Evolutionary conservation across 2,113 vertebrate species (phyloP), one percentile per base, ranked within the genome.

Genomic region (Campylomormyrus numenius): DNA sequence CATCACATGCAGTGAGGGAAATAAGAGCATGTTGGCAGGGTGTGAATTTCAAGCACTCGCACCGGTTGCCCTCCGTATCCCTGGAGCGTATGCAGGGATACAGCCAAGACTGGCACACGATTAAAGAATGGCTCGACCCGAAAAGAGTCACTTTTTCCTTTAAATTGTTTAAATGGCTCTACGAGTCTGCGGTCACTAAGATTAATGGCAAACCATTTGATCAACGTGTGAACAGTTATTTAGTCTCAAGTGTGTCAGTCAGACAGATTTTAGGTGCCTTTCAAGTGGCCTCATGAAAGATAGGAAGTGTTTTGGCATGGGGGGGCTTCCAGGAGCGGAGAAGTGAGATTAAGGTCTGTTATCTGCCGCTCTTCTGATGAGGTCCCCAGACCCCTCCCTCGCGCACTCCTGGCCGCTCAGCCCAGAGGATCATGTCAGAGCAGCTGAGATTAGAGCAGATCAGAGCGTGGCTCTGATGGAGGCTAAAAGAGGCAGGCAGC

Each of bases 391-490:
- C 85, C 50, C 50, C 89, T 86, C 53, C 83, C 49, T 46, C 19
- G 5, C 80, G 11, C 5, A 0, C 83, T 39, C 19, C 56, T 74
- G 42, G 21, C 53, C 49, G n/a, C 83, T 24, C 42, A 9, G 85
- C 48, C 83, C 56, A n/a, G 56, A 66, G 85, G 89, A 90, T 90
- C 85, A 50, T 48, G 53, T 87, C 42, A 90, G 85, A 70, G 85
- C 89, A 87, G 45, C 42, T 11, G 17, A 53, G 85, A 90, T 90
- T 70, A 90, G 56, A 86, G 53, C 58, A 66, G 89, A 90, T 90
- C 52, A 90, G 85, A 56, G 80, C 85, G n/a, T 2, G 53, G 21
- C 53, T 90, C 88, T 49, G 56, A 87, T 27, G 39, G 85, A 66
- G 24, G 85, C 89, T 85, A 87, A 87, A 70, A 24, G 39, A 62